These are phyloP conservation scores for Tokudaia muenninki DNA, from an alignment of 2,797 vertebrate genomes.

Conservation along the genomic window DNA sequence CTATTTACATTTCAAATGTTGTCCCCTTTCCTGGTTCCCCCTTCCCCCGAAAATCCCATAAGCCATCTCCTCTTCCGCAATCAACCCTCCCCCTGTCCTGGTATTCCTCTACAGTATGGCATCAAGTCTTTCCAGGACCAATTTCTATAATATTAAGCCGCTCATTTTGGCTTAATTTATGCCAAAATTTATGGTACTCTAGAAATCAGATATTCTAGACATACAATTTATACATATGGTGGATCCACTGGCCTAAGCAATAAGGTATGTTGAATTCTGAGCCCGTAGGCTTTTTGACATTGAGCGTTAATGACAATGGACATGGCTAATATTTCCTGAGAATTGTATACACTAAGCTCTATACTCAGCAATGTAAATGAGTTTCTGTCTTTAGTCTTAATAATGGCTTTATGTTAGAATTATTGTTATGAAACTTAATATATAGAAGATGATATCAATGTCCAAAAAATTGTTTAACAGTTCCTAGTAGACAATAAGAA, in stretches of 20 bases:
- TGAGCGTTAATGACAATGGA: constrained; percentile 23
- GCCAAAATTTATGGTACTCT: background rate
- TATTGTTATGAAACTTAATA: constrained; percentile 22
- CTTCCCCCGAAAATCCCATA: no score
- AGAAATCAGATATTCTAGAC: background rate
- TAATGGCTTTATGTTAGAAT: background rate
- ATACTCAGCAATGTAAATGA: constrained; percentile 37
- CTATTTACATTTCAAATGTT: no score
- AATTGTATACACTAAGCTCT: background rate
- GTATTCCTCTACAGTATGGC: no score
- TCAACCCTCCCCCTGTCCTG: no score
- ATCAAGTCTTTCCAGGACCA: no score
- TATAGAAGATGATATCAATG: constrained; percentile 3
- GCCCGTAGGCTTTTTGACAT: background rate
- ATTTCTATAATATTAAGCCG: background rate
- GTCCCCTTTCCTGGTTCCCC: no score
- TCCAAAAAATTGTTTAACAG: constrained; percentile 37
- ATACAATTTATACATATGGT: background rate
- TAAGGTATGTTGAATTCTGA: constrained; percentile 15
- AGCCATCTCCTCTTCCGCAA: no score
- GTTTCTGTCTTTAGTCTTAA: constrained; percentile 45
- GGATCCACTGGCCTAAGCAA: constrained; percentile 37
- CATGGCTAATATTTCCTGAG: background rate
- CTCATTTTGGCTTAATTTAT: background rate
- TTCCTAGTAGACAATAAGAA: background rate